phyloP scores from a whole-genome alignment of 2,797 vertebrate genomes.

The Sibirionetta formosa region DNA sequence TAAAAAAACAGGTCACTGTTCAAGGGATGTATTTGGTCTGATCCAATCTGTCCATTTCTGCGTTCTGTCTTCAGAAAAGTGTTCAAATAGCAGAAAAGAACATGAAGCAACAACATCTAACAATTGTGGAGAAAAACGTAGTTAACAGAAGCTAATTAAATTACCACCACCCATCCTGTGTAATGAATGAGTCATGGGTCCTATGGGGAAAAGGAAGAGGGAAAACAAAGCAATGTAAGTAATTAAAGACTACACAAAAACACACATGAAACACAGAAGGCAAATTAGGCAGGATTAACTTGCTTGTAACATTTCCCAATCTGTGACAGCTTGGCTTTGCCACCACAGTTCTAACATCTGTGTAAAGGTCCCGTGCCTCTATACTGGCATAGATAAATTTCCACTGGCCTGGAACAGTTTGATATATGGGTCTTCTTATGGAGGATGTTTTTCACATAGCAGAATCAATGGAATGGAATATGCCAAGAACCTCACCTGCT shows the following conservation, averaged over 20 bases:
- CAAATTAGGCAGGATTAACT: neutral
- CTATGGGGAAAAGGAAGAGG: conserved; percentile 38
- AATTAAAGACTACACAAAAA: conserved; percentile 34
- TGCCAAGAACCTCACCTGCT: neutral
- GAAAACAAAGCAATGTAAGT: conserved; percentile 42
- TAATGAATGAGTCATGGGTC: conserved; percentile 58
- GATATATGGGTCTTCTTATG: neutral
- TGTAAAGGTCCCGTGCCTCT: neutral
- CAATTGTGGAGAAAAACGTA: neutral
- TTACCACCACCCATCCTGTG: conserved; percentile 74
- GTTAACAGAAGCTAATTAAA: conserved; percentile 52
- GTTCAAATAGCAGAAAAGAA: neutral
- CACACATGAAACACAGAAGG: neutral
- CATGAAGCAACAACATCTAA: conserved; percentile 2
- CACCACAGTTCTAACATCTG: neutral
- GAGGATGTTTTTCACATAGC: neutral
- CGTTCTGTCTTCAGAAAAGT: neutral
- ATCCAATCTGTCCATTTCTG: neutral
- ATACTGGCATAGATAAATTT: neutral
- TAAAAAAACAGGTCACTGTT: neutral
- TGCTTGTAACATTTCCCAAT: neutral
- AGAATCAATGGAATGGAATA: neutral
- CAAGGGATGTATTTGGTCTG: neutral
- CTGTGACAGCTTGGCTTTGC: neutral
- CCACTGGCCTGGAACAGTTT: neutral